Evolutionary conservation across 2,797 vertebrate species (phyloP), one percentile per base, ranked within the genome.

Genomic region (Nothura maculosa): DNA sequence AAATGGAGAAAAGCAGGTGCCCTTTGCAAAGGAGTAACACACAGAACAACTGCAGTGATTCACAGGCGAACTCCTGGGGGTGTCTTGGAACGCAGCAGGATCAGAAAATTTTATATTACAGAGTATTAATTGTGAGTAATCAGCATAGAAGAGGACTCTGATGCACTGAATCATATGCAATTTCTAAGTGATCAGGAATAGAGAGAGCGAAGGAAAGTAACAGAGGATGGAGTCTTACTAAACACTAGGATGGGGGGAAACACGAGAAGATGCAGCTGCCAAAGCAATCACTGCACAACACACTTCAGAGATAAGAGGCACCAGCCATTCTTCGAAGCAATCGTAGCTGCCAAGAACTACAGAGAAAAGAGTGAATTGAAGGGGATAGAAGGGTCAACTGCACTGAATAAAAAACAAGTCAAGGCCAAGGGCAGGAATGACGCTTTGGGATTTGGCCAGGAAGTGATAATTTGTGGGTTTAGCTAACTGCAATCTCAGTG

Each of bases 381-480:
- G 70, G 85, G 89, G 79, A 94, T 57, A 85, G 66, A 92, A 12
- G 77, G 93, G 94, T 95, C 93, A 94, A 34, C 73, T 87, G 74
- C 77, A 96, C 55, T 86, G 94, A 95, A 87, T 85, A 77, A 6
- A 3, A 94, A 91, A 95, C 94, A 91, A 86, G 92, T 70, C 77
- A 96, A 95, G 89, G 89, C 89, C 91, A 92, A 95, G 87, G 95
- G 90, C 93, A 93, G 70, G 87, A 81, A 86, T 24, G 74, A 74
- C 0, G 34, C 91, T 74, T 80, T 96, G 95, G 85, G 94, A 93
- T 95, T 94, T 95, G 89, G 95, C 93, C 87, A 95, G 89, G 77
- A 96, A 68, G 89, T 79, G 95, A 96, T 92, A 95, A 94, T 93
- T 95, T 92, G 93, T 77, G 87, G 61, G 48, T 95, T 95, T 95